Base-by-base conservation (phyloP, 2,888 invertebrate species). In the Tipula unca region DNA sequence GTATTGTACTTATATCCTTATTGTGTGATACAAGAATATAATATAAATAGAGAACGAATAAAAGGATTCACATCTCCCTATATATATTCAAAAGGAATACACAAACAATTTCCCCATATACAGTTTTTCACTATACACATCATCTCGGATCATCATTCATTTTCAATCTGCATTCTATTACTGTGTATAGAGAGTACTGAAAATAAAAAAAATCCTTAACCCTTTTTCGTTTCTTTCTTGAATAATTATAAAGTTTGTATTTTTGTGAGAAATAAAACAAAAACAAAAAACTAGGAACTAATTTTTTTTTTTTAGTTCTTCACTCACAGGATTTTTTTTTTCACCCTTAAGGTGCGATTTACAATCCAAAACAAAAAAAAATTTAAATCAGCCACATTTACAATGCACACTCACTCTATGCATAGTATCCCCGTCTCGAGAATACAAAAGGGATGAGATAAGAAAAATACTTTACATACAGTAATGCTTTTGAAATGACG, bases 321-420 rank as follows among this genome's bases (percentile, higher is more conserved):
- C 69, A 69, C 69, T 69, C 69, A 69, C 69, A 69, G 25, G 25
- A 25, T 25, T 69, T 69, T 69, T 69, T 25, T 69, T 69, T 69
- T 69, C 69, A 69, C 69, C 69, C 69, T 69, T 69, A 69, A 69
- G 69, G 69, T 69, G 69, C 69, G 69, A 69, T 69, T 69, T 69
- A 69, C 20, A 69, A 48, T 48, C n/a, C 48, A 17, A 17, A 48
- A 48, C 17, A 48, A 20, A n/a, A 69, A 69, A 25, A 69, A 69
- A 69, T 69, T 48, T 48, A 48, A 48, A 48, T 69, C 69, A 69
- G 69, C 69, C 69, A 69, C 69, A 69, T 69, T 20, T 69, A 69
- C 69, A 69, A 69, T 69, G 25, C 69, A 25, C 69, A 69, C 69
- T 69, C 69, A 69, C 25, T 69, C 69, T 69, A 32, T 6, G 25